Base-by-base conservation (phyloP, 2,888 invertebrate genomes). In the Achlya flavicornis region DNA sequence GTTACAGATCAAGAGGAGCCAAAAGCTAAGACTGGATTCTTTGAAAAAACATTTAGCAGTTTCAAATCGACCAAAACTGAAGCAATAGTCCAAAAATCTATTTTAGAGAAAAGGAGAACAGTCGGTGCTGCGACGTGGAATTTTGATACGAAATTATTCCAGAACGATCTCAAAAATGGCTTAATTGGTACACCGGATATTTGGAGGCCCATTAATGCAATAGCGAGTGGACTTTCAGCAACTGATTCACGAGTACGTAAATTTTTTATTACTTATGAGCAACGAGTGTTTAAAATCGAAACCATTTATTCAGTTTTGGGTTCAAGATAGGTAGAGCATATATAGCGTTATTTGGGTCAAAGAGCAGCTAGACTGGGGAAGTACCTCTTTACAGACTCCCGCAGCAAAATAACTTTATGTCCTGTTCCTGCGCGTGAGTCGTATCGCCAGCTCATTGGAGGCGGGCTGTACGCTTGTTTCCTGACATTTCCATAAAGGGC, bases 111-210 rank as follows among this genome's bases (percentile, higher is more conserved):
- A 77, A 90, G 96, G 69, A 90, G 96, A 70, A 96, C 96, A 0
- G 90, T 96, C 1, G 96, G 96, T 0, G 96, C 95, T 0, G 96
- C 96, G 6, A 96, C 96, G 2, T 95, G 96, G 88, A 95, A 95
- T 73, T 94, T 96, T 66, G 96, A 96, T 72, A 91, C 94, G 1
- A 95, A 95, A 76, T 88, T 95, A 71, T 96, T 96, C 78, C 94
- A 93, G 59, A 94, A 94, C 68, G 95, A 95, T 85, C 92, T 95
- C 63, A 93, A 92, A 67, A 95, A 95, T 72, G 93, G 94, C 66
- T 89, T 95, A 65, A 94, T 95, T 64, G 95, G 95, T 10, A 96
- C 96, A 5, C 96, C 96, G 4, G 96, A 96, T 83, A 94, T 96
- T 79, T 96, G 96, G 96, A 94, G 95, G 75, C 95, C 95, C 33